phyloP scores from a whole-genome alignment of 2,888 invertebrate species.

The Julus scandinavius region DNA sequence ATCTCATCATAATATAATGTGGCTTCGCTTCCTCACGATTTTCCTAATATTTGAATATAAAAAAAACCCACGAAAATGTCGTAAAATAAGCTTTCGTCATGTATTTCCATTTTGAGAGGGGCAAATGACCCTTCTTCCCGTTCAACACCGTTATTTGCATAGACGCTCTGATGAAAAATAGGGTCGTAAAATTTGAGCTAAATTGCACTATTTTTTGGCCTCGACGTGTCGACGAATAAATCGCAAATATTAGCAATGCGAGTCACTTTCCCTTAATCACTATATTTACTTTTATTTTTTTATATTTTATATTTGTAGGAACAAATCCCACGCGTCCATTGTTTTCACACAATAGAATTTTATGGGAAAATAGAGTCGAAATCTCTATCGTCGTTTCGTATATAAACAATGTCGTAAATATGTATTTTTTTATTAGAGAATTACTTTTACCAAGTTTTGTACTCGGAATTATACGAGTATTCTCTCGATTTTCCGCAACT shows the following conservation, averaged over 20 bases:
- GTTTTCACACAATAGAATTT: background rate
- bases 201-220: background rate
- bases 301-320: background rate
- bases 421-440: background rate
- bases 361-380: background rate
- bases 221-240: background rate
- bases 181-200: background rate
- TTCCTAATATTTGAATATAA: background rate
- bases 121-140: background rate
- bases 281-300: background rate
- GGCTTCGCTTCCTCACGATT: background rate
- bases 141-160: constrained; percentile 31
- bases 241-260: background rate
- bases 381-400: background rate
- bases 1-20: background rate
- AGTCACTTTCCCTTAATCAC: background rate
- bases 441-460: background rate
- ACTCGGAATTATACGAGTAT: too few species aligned
- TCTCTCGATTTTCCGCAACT: too few species aligned
- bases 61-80: background rate
- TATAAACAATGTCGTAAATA: background rate
- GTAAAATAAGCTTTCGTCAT: background rate
- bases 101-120: background rate
- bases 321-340: background rate
- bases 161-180: background rate